Conservation (phyloP, 2,888 invertebrate genomes). For the Lepidocyrtoides sp. region DNA sequence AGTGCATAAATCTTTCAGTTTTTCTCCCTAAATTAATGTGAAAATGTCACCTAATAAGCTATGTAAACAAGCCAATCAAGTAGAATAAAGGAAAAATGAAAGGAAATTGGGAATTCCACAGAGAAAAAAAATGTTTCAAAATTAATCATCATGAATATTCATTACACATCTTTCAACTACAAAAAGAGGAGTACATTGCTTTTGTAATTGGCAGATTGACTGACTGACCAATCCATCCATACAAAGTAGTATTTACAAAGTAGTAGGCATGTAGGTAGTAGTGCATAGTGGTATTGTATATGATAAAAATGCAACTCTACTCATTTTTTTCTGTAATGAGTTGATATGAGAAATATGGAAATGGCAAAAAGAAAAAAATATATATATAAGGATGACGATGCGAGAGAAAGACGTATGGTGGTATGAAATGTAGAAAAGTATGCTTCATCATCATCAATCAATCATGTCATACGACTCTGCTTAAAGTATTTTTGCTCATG, state of each 20-base stretch:
- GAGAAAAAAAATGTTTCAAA: slow-evolving; percentile 19
- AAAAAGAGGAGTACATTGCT: not conserved
- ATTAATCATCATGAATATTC: slow-evolving; percentile 78
- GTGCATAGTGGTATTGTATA: not conserved
- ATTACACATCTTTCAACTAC: slow-evolving; percentile 55
- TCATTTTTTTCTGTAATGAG: slow-evolving; percentile 16
- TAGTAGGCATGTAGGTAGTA: too few relatives aligned
- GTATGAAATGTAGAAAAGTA: not conserved
- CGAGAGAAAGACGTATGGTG: not conserved
- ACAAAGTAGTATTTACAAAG: not conserved
- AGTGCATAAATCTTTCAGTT: not conserved
- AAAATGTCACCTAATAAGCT: slow-evolving; percentile 56
- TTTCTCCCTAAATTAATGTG: slow-evolving; percentile 10
- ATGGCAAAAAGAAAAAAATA: not conserved
- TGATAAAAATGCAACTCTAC: not conserved
- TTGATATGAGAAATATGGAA: slow-evolving; percentile 32
- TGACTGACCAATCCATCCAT: slow-evolving; percentile 22
- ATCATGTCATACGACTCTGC: slow-evolving; percentile 53
- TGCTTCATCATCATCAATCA: slow-evolving; percentile 61
- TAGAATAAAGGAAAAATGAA: not conserved
- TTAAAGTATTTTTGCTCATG: slow-evolving; percentile 26
- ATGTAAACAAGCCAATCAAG: slow-evolving; percentile 51
- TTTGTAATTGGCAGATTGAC: slow-evolving; percentile 38
- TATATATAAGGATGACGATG: not conserved
- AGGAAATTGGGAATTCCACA: slow-evolving; percentile 44